phyloP scores from a whole-genome alignment of 2,888 invertebrate species.

The Idaea biselata region DNA sequence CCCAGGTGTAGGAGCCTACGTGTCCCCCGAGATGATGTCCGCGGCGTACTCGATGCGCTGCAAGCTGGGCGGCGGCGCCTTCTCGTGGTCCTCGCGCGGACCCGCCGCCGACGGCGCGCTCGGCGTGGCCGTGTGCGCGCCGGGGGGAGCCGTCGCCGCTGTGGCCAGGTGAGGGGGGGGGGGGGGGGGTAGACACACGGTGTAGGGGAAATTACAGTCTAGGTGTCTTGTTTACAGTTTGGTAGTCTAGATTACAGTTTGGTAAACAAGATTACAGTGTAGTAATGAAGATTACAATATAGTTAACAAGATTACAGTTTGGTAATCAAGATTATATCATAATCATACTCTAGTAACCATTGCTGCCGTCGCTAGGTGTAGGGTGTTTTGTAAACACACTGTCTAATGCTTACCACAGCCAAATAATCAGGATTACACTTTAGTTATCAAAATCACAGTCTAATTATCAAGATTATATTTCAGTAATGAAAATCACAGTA shows the following conservation, averaged over 20 bases:
- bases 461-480: background rate
- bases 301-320: too few species aligned
- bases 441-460: background rate
- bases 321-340: too few species aligned
- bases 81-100: conserved; percentile 94
- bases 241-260: too few species aligned
- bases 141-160: conserved; percentile 96
- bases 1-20: conserved; percentile 95
- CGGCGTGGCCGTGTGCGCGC: conserved; percentile 95
- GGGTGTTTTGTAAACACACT: too few species aligned
- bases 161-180: conserved; percentile 84
- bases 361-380: conserved; percentile 3
- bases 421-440: background rate
- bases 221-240: too few species aligned
- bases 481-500: background rate
- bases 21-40: conserved; percentile 98
- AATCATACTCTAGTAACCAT: too few species aligned
- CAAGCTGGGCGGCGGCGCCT: conserved; percentile 91
- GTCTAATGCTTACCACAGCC: too few species aligned
- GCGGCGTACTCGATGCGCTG: conserved; percentile 96
- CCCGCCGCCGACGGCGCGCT: conserved; percentile 93
- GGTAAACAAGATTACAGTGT: too few species aligned
- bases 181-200: too few species aligned
- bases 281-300: too few species aligned
- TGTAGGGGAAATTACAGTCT: too few species aligned